These are phyloP conservation scores for Pseudomyrmex gracilis DNA, from an alignment of 1,140 invertebrate genomes.

Conservation along the genomic window DNA sequence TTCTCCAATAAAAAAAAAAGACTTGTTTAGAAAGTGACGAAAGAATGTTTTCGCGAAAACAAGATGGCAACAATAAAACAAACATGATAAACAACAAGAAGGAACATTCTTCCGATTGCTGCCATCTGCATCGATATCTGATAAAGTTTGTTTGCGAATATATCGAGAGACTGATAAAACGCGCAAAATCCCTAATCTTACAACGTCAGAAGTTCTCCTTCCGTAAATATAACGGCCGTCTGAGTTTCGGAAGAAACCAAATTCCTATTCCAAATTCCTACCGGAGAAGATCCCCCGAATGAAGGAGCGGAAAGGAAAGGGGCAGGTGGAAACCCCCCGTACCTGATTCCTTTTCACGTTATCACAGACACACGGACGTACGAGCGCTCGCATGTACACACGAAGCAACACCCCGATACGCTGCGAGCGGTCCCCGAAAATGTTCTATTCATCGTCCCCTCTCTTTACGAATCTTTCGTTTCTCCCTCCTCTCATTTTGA, in stretches of 20 bases:
- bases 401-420: conserved; percentile 26
- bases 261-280: conserved; percentile 34
- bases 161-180: conserved; percentile 7
- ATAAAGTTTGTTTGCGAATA: neutral
- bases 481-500: conserved; percentile 53
- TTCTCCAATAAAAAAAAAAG: neutral
- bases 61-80: neutral
- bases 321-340: conserved; percentile 65
- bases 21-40: neutral
- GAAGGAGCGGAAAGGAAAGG: neutral
- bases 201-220: neutral
- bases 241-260: conserved; percentile 20
- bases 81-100: neutral
- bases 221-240: conserved; percentile 41
- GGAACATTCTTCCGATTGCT: neutral
- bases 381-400: conserved; percentile 3
- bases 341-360: conserved; percentile 72
- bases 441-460: conserved; percentile 71
- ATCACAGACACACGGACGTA: conserved; percentile 55
- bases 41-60: neutral
- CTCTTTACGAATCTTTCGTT: conserved; percentile 29
- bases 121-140: neutral
- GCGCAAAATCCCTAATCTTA: neutral
- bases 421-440: conserved; percentile 73
- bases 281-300: conserved; percentile 9